phyloP scores from a whole-genome alignment of 2,797 vertebrate species.

The Rhinella marina region DNA sequence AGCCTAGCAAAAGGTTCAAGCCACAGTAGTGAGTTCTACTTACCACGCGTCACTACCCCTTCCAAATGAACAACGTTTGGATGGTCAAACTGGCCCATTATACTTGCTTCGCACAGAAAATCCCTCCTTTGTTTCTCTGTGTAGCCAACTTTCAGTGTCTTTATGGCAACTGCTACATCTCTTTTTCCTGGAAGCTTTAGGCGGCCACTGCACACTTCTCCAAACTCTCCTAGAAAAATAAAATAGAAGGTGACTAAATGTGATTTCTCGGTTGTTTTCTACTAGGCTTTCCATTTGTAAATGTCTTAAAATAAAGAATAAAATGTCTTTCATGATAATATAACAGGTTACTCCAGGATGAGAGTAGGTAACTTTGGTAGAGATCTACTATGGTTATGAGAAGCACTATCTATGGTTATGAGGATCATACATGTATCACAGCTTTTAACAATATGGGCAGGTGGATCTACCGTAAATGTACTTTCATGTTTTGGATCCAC shows the following conservation, averaged over 20 bases:
- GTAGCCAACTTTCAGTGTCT: constrained; percentile 96
- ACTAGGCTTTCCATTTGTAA: too few species aligned
- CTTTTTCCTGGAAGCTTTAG: constrained; percentile 95
- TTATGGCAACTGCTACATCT: constrained; percentile 93
- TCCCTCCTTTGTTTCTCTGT: constrained; percentile 97
- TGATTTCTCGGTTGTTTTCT: background rate
- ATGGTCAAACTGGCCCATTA: constrained; percentile 99
- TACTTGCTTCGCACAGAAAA: constrained; percentile 97
- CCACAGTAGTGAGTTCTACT: constrained; percentile 48
- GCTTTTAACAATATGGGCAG: too few species aligned
- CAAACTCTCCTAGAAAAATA: constrained; percentile 90
- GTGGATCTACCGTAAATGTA: too few species aligned
- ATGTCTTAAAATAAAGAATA: too few species aligned
- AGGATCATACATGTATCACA: too few species aligned
- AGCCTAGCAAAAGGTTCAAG: background rate
- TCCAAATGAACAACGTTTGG: constrained; percentile 97
- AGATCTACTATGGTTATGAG: too few species aligned
- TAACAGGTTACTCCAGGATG: too few species aligned
- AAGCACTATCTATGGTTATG: too few species aligned
- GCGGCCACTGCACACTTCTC: constrained; percentile 96
- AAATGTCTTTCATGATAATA: too few species aligned
- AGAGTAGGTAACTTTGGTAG: too few species aligned
- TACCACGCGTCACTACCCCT: constrained; percentile 97
- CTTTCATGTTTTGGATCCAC: too few species aligned
- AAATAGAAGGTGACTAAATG: constrained; percentile 43